A percentile compares a stretch with the other conserved stretches of the same genome.
Conservation (phyloP, 2,113 vertebrate species). For the Gulo gulo region DNA sequence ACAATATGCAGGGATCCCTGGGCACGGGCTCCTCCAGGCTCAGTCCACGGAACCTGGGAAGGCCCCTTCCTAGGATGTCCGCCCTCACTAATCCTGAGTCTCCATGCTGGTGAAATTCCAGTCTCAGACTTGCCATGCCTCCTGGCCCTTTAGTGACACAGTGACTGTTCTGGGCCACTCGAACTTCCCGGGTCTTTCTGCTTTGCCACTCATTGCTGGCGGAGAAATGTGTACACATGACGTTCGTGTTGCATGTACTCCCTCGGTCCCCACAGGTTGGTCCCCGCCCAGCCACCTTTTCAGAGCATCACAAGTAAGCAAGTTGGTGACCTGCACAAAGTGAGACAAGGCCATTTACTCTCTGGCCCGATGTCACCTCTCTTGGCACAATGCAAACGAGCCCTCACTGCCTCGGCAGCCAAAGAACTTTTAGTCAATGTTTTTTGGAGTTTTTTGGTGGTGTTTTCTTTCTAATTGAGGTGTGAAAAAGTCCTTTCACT, state of each 20-base stretch:
- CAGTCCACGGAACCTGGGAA: neutral
- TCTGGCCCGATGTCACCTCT: conserved; percentile 80
- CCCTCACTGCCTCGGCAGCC: conserved; percentile 85
- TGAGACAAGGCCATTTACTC: conserved; percentile 79
- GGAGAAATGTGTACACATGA: conserved; percentile 86
- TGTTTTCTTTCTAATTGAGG: conserved; percentile 86
- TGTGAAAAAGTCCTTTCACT: conserved; percentile 85
- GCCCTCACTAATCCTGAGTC: neutral
- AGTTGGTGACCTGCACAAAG: conserved; percentile 78
- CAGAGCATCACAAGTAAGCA: conserved; percentile 78
- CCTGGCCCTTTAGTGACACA: neutral
- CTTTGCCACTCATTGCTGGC: neutral
- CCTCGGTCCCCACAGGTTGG: conserved; percentile 82
- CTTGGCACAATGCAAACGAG: conserved; percentile 64
- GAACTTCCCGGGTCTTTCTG: neutral
- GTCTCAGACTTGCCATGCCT: neutral
- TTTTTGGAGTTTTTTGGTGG: conserved; percentile 61
- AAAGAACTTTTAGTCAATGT: conserved; percentile 83
- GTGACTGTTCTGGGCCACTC: no score
- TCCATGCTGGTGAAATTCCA: neutral
- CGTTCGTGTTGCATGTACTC: conserved; percentile 87
- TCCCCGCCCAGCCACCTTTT: conserved; percentile 78
- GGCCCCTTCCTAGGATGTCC: neutral
- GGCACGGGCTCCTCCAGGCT: neutral
- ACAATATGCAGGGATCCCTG: no score